These are phyloP conservation scores for Ectemnius cavifrons DNA, from an alignment of 2,888 invertebrate genomes.

Conservation along the genomic window DNA sequence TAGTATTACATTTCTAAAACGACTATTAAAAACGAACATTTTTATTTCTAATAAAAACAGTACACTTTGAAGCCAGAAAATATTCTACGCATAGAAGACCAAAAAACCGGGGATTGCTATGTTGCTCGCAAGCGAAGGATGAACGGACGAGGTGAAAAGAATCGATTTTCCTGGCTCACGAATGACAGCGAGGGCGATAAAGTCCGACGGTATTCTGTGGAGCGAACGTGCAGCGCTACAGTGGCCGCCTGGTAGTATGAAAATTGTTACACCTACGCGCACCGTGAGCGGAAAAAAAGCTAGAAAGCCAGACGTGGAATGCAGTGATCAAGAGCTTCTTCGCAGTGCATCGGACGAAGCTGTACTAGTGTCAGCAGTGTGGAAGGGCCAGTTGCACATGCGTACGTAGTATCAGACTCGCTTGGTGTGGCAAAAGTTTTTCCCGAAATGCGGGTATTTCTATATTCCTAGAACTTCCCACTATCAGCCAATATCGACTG, in stretches of 20 bases:
- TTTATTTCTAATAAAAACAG: too few relatives aligned
- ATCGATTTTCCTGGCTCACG: constrained; percentile 1
- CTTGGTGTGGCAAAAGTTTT: neutral
- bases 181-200: neutral
- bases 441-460: constrained; percentile 1
- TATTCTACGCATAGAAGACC: too few relatives aligned
- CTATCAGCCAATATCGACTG: neutral
- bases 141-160: neutral
- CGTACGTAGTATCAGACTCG: neutral
- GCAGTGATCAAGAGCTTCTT: neutral
- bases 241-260: neutral
- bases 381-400: constrained; percentile 3
- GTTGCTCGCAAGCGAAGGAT: neutral
- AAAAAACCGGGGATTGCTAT: neutral
- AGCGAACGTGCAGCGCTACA: neutral
- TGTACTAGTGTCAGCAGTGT: neutral
- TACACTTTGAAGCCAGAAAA: too few relatives aligned
- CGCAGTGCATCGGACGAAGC: constrained; percentile 9
- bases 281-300: neutral
- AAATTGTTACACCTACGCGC: neutral
- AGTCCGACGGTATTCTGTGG: neutral
- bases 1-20: too few relatives aligned
- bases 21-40: too few relatives aligned
- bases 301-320: neutral
- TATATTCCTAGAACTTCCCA: neutral